Evolutionary conservation across 1,140 invertebrate genomes (phyloP).

Genomic region (Camponotus pennsylvanicus): DNA sequence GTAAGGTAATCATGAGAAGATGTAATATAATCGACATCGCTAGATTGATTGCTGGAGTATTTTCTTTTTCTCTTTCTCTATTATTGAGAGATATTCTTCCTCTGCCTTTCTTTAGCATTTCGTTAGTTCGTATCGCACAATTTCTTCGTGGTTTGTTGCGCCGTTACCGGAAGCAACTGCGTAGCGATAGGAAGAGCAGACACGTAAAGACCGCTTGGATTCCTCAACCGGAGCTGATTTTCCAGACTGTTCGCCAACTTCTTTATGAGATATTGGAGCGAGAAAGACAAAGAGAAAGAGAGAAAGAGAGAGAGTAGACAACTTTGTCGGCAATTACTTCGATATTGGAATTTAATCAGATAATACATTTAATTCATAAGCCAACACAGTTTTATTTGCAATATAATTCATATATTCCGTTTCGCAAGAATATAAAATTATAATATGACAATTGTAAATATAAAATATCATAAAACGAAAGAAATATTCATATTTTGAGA

Average conservation of each 20-base stretch:
- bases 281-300: conserved; percentile 6
- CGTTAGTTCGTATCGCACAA: conserved; percentile 12
- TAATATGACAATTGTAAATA: neutral
- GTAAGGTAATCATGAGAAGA: conserved; percentile 11
- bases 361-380: neutral
- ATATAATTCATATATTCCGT: neutral
- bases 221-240: conserved; percentile 35
- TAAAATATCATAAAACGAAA: neutral
- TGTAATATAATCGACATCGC: neutral
- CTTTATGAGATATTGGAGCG: conserved; percentile 26
- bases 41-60: neutral
- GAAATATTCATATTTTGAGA: neutral
- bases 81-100: conserved; percentile 29
- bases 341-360: conserved; percentile 50
- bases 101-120: conserved; percentile 28
- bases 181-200: conserved; percentile 43
- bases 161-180: conserved; percentile 54
- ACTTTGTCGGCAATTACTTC: neutral
- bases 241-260: conserved; percentile 30
- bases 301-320: neutral
- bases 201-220: conserved; percentile 44
- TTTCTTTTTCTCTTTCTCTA: no score
- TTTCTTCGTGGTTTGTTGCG: conserved; percentile 48
- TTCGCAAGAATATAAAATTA: conserved; percentile 5
- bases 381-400: neutral